phyloP scores from a whole-genome alignment of 2,888 invertebrate genomes.

The Agrotis exclamationis region DNA sequence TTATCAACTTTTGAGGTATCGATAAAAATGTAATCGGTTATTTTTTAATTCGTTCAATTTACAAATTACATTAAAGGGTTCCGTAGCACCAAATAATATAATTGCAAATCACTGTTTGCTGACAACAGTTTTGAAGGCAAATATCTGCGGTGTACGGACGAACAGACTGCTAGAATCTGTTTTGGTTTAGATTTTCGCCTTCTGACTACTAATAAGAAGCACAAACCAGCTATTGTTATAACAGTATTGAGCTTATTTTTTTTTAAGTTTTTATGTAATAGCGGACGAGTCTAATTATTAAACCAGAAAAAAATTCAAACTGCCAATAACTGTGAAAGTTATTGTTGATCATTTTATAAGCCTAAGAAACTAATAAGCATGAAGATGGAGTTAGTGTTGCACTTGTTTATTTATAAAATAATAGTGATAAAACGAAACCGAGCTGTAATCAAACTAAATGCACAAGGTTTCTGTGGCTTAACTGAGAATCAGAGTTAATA shows the following conservation, averaged over 20 bases:
- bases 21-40: neutral
- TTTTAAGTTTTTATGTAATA: neutral
- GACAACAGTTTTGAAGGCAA: too few species aligned
- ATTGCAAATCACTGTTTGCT: too few species aligned
- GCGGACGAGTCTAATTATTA: neutral
- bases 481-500: conserved; percentile 23
- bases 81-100: too few species aligned
- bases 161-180: too few species aligned
- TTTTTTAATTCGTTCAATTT: neutral
- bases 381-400: neutral
- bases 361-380: neutral
- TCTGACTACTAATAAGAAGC: too few species aligned
- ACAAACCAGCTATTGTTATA: too few species aligned
- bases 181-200: too few species aligned
- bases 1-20: conserved; percentile 2
- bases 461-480: neutral
- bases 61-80: too few species aligned
- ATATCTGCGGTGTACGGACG: too few species aligned
- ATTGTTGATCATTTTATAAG: conserved; percentile 1
- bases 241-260: too few species aligned
- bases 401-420: neutral
- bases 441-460: neutral
- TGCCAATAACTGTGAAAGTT: neutral
- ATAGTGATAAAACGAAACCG: neutral
- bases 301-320: neutral